A percentile compares a stretch with the other conserved stretches of the same genome.
Evolutionary conservation across 2,888 invertebrate genomes (phyloP).

Genomic region (Microctonus aethiopoides): DNA sequence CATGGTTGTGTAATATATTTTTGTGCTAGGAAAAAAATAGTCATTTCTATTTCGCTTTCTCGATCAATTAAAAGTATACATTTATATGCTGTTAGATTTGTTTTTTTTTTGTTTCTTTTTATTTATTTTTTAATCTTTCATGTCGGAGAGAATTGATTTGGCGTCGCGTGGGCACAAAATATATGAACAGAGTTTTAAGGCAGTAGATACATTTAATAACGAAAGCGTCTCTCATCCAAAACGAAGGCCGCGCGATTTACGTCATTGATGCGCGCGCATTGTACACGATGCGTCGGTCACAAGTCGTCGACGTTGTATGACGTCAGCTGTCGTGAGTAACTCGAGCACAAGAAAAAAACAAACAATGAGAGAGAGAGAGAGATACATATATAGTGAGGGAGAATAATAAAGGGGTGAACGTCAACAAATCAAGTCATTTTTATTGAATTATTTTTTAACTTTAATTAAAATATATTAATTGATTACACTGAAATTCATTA

Average conservation of each 20-base stretch:
- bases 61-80: no score
- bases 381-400: constrained; percentile 16
- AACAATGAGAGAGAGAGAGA: no score
- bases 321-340: constrained; percentile 14
- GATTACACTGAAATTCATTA: no score
- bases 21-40: no score
- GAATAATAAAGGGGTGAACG: constrained; percentile 38
- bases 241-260: constrained; percentile 20
- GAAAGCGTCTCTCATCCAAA: constrained; percentile 16
- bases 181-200: background rate
- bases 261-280: constrained; percentile 13
- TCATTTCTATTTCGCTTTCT: no score
- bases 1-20: background rate
- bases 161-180: no score
- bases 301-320: background rate
- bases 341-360: background rate
- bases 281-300: constrained; percentile 10
- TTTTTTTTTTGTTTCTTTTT: no score
- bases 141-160: no score
- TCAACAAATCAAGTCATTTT: constrained; percentile 44
- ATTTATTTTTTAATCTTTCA: no score
- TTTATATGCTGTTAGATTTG: no score
- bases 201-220: background rate
- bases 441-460: background rate
- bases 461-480: no score